A percentile compares a stretch with the other conserved stretches of the same genome.
These are phyloP conservation scores for Argyrosomus regius DNA, from an alignment of 2,797 vertebrate species.

Conservation along the genomic window DNA sequence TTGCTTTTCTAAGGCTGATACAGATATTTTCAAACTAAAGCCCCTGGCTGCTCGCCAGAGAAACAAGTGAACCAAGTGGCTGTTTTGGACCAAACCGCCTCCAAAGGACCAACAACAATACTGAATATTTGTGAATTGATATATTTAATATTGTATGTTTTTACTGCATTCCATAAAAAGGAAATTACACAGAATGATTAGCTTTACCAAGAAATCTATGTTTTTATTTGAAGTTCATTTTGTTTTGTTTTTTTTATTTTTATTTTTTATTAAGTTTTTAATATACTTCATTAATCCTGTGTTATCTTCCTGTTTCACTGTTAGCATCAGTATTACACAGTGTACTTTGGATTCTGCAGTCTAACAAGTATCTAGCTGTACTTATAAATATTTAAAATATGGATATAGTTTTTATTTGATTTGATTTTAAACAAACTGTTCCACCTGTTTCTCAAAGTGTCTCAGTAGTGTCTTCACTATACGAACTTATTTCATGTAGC, in stretches of 20 bases:
- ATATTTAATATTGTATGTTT: neutral
- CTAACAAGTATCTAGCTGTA: neutral
- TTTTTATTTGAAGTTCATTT: too few relatives aligned
- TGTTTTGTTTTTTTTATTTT: too few relatives aligned
- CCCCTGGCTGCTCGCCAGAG: neutral
- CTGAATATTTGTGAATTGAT: neutral
- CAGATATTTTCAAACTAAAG: constrained; percentile 27
- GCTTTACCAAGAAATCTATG: neutral
- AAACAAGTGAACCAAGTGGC: neutral
- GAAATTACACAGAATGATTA: neutral
- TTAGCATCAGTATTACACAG: neutral
- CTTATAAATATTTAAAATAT: neutral
- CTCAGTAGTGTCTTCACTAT: neutral
- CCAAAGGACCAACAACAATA: neutral
- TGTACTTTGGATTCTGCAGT: neutral
- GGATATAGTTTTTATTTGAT: neutral
- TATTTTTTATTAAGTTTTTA: too few relatives aligned
- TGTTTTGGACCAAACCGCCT: neutral
- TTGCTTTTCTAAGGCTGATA: constrained; percentile 1
- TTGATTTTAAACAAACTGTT: neutral
- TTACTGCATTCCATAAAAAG: neutral
- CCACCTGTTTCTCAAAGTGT: neutral
- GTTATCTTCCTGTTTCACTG: neutral
- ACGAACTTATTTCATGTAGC: neutral
- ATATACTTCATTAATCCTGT: neutral